Base-by-base conservation (phyloP, 2,113 vertebrate species). In the Progne subis region DNA sequence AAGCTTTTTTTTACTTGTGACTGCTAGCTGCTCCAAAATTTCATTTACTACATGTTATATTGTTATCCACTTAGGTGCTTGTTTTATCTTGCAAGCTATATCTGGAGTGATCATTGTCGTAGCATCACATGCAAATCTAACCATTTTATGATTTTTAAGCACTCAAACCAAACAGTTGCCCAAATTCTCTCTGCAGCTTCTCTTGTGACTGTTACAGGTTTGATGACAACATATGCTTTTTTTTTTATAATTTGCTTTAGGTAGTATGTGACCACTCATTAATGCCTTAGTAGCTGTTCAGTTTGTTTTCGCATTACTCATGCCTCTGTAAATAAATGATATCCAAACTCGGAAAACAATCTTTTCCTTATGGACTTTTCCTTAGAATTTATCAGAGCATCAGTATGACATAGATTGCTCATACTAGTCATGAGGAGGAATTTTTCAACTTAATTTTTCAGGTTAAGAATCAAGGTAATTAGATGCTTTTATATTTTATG, bases 341-440 rank as follows among this genome's bases (percentile, higher is more conserved):
- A 56, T 91, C 60, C 92, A 93, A 93, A 92, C 75, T 89, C 81
- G 86, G 93, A 77, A 87, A 68, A 25, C 10, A 41, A 3, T 67
- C 26, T 76, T 72, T 72, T 83, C 2, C 1, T 34, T 10, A 25
- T 6, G 39, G 23, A 6, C 34, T 88, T 69, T 55, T 70, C 28
- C 37, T 74, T 84, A 24, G 31, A 65, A 47, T 82, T 92, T 85
- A 13, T 85, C n/a, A 49, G 65, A 79, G 17, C 41, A 43, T 79
- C 9, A 25, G 21, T 71, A 23, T 82, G 82, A 31, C 3, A 7
- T 18, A 4, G 53, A 19, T 85, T 59, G 18, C 26, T 87, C 14
- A 0, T 44, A 29, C 5, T 14, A 64, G 31, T 41, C 44, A 25
- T 44, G 44, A 77, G 50, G 31, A 24, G 34, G 70, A 55, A 5